These are phyloP conservation scores for Lamellibrachia satsuma DNA, from an alignment of 2,888 invertebrate genomes.

Conservation along the genomic window DNA sequence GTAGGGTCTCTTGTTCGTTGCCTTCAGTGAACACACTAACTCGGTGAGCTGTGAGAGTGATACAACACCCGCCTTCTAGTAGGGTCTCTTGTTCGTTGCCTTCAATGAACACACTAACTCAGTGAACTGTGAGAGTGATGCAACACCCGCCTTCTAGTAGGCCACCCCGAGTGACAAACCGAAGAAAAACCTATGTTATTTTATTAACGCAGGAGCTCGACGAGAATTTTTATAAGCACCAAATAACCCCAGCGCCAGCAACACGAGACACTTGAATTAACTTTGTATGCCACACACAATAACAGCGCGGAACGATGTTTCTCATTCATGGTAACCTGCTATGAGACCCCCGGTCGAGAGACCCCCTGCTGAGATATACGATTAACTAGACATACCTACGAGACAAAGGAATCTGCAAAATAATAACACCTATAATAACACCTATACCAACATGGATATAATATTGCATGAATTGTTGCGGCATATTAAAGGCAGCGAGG, in stretches of 20 bases:
- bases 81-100: too few species aligned
- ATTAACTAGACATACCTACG: background rate
- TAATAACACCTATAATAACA: background rate
- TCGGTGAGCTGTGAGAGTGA: too few species aligned
- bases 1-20: too few species aligned
- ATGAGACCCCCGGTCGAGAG: background rate
- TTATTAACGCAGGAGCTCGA: background rate
- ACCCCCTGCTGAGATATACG: background rate
- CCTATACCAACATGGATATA: background rate
- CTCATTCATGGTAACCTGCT: background rate
- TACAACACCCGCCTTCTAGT: too few species aligned
- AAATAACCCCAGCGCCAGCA: background rate
- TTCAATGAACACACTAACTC: too few species aligned
- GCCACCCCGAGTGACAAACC: too few species aligned
- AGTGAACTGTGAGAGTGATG: too few species aligned
- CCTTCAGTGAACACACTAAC: too few species aligned
- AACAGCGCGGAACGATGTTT: background rate
- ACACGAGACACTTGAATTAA: background rate
- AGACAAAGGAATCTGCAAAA: background rate
- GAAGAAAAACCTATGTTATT: background rate
- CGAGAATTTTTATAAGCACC: background rate
- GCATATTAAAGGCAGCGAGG: background rate
- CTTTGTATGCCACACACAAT: background rate
- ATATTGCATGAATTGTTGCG: background rate
- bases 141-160: too few species aligned